Base-by-base conservation (phyloP, 2,888 invertebrate species). In the Nemotelus pantherinus region DNA sequence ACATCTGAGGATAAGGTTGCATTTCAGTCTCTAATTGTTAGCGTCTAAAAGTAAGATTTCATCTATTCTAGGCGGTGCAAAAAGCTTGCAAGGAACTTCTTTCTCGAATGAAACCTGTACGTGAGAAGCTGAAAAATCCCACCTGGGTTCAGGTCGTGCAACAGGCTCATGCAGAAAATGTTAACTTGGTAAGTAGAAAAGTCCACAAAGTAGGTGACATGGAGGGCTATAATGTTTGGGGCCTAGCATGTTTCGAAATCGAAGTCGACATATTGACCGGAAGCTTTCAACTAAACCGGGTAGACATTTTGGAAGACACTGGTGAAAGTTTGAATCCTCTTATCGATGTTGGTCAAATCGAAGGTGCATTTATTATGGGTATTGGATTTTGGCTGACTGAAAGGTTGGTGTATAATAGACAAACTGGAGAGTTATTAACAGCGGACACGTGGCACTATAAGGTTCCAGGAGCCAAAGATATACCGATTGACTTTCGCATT, bases 381-480 rank as follows among this genome's bases (percentile, higher is more conserved):
- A 86, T 89, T 5, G 96, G 96, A 2, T 93, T 93, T 82, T 94
- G 92, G 90, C 92, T 93, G 0, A 90, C 89, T 0, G 95, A 96
- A 83, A 91, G 93, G 80, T 84, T 93, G 44, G 85, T 92, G 0
- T 92, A 90, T 78, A 91, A 93, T 81, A 86, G 89, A 3, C 83
- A 87, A 6, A 91, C 90, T 3, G 95, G 94, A 0, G 88, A 89
- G 81, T 84, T 94, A 3, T 87, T 93, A 5, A 94, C 94, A 0
- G 90, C 92, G 82, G 90, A 94, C 68, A 95, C 95, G 2, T 96
- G 95, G 95, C 93, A 90, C 68, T 94, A 94, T 83, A 93, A 93
- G 82, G 91, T 90, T 93, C 80, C 91, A 0, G 89, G 89, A 5
- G 87, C 88, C 0, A 90, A 89, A 81, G 91, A 91, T 82, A 90